phyloP scores from a whole-genome alignment of 2,113 vertebrate species.

The Rafetus swinhoei region DNA sequence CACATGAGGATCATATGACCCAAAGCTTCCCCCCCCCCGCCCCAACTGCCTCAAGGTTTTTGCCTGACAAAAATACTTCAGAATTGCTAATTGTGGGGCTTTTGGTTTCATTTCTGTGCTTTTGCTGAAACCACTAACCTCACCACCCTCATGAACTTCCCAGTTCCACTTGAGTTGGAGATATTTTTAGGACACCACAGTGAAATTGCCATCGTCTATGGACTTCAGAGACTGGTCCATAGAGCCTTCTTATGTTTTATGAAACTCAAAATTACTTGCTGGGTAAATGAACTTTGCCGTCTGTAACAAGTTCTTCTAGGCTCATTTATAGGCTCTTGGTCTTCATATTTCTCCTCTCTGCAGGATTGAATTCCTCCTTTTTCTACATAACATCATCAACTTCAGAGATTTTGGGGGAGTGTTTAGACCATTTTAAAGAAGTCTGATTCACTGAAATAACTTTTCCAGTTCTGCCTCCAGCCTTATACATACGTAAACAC shows the following conservation, averaged over 20 bases:
- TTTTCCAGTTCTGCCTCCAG: not conserved
- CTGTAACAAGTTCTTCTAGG: not conserved
- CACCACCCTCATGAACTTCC: not conserved
- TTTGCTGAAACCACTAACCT: not conserved
- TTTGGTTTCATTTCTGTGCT: not conserved
- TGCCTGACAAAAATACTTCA: not conserved
- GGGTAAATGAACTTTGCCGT: not conserved
- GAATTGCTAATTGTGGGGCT: not conserved
- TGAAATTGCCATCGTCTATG: not conserved
- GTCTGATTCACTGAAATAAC: not conserved
- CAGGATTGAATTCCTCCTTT: not conserved
- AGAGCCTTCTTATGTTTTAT: not conserved
- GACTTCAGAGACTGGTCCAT: not conserved
- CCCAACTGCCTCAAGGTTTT: not conserved
- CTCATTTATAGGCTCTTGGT: not conserved
- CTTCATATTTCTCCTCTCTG: not conserved
- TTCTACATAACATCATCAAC: not conserved
- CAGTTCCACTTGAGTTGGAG: not conserved
- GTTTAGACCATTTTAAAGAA: not conserved
- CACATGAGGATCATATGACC: not conserved
- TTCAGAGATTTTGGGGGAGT: not conserved
- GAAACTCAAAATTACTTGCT: accelerated
- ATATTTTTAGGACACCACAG: not conserved
- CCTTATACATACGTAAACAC: slow-evolving; percentile 14
- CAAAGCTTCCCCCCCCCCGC: not conserved